These are phyloP conservation scores for Triplophysa yarkandensis DNA, from an alignment of 2,797 vertebrate genomes.

Conservation along the genomic window DNA sequence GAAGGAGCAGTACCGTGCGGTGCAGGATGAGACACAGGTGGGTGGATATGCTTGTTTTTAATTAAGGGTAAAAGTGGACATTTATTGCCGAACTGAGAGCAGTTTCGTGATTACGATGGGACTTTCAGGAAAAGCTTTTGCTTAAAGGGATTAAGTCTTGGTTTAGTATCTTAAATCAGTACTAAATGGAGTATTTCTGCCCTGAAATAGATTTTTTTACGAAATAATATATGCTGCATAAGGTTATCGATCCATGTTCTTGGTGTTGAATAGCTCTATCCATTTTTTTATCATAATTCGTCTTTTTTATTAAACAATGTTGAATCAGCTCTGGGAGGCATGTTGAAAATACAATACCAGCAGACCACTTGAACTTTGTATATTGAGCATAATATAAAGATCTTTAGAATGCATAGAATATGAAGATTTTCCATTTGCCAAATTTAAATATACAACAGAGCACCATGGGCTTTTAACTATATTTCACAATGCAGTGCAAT, in stretches of 20 bases:
- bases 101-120: conserved; percentile 9
- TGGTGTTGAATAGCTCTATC: neutral
- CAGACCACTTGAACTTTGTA: neutral
- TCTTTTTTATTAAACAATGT: neutral
- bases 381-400: neutral
- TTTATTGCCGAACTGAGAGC: conserved; percentile 15
- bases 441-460: neutral
- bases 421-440: neutral
- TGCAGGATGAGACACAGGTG: conserved; percentile 98
- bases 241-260: neutral
- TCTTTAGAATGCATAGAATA: neutral
- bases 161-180: conserved; percentile 8
- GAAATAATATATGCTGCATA: neutral
- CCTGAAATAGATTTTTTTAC: neutral
- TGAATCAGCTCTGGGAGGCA: neutral
- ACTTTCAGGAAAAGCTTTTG: conserved; percentile 1
- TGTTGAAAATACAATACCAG: neutral
- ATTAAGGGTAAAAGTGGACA: neutral
- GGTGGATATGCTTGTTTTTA: conserved; percentile 50
- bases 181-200: neutral
- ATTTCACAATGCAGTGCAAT: neutral
- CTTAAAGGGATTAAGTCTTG: conserved; percentile 24
- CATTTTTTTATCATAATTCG: neutral
- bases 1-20: conserved; percentile 96
- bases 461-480: neutral